Evolutionary conservation across 2,113 vertebrate species (phyloP).

Genomic region (Uria aalge): DNA sequence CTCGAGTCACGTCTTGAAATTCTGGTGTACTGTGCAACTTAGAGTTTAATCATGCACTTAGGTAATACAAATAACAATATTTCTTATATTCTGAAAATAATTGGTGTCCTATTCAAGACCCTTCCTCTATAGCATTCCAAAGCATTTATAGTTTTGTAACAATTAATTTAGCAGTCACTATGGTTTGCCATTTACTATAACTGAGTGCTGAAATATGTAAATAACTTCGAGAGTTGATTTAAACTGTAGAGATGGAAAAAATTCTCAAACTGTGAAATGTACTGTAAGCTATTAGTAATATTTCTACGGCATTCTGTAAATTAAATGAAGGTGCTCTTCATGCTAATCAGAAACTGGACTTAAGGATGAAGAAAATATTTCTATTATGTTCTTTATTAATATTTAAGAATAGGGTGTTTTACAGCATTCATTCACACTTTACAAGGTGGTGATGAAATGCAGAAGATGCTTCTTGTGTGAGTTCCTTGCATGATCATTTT

Average conservation of each 20-base stretch:
- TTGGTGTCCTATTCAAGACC: background rate
- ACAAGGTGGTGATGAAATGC: background rate
- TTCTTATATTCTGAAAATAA: background rate
- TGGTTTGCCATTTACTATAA: background rate
- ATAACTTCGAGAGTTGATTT: background rate
- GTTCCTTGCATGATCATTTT: background rate
- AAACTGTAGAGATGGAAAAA: background rate
- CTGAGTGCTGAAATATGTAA: background rate
- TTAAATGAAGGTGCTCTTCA: background rate
- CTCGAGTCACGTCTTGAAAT: background rate
- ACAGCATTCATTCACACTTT: background rate
- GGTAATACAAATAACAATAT: background rate
- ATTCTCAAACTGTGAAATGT: background rate
- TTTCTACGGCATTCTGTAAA: background rate
- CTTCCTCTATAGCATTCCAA: background rate
- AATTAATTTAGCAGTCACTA: background rate
- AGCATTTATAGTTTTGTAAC: background rate
- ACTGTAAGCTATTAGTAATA: background rate
- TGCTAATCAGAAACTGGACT: background rate
- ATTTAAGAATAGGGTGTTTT: background rate
- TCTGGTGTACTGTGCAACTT: background rate
- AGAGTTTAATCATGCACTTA: background rate
- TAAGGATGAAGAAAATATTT: background rate
- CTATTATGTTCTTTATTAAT: background rate
- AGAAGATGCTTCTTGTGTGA: background rate